Evolutionary conservation across 1,140 invertebrate species (phyloP).

Genomic region (Scaptomyza pallida): DNA sequence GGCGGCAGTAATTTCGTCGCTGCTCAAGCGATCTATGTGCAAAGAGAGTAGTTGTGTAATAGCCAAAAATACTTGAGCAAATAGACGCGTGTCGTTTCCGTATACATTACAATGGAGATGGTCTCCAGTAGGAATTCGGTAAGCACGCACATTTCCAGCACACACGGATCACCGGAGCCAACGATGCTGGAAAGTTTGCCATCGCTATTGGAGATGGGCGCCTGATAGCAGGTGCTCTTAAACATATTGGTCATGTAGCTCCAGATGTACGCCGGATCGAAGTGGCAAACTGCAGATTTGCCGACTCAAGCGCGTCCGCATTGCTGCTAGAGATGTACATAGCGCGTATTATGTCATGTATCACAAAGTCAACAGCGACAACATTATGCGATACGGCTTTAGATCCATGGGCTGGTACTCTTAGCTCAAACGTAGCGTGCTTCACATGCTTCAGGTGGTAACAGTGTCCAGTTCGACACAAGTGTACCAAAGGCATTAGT

Average conservation of each 20-base stretch:
- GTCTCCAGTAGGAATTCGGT: slow-evolving; percentile 92
- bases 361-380: slow-evolving; percentile 93
- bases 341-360: slow-evolving; percentile 92
- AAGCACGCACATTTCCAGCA: slow-evolving; percentile 89
- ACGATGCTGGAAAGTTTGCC: slow-evolving; percentile 85
- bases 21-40: slow-evolving; percentile 86
- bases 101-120: slow-evolving; percentile 91
- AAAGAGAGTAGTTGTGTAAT: slow-evolving; percentile 87
- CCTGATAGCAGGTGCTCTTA: slow-evolving; percentile 86
- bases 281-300: slow-evolving; percentile 93
- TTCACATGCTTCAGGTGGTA: slow-evolving; percentile 87
- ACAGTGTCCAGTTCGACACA: slow-evolving; percentile 88
- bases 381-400: slow-evolving; percentile 93
- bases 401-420: slow-evolving; percentile 88
- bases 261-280: slow-evolving; percentile 95
- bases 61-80: slow-evolving; percentile 89
- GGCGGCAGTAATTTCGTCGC: slow-evolving; percentile 87
- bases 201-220: slow-evolving; percentile 38
- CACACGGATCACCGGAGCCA: slow-evolving; percentile 86
- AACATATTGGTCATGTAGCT: slow-evolving; percentile 91
- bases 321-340: slow-evolving; percentile 83
- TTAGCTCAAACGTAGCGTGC: slow-evolving; percentile 86
- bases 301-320: slow-evolving; percentile 90
- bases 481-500: slow-evolving; percentile 88
- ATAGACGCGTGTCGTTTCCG: slow-evolving; percentile 92